Percentiles rank a stretch among this genome's conserved stretches.
Evolutionary conservation across 1,140 invertebrate genomes (phyloP).

Genomic region (Eciton burchellii): DNA sequence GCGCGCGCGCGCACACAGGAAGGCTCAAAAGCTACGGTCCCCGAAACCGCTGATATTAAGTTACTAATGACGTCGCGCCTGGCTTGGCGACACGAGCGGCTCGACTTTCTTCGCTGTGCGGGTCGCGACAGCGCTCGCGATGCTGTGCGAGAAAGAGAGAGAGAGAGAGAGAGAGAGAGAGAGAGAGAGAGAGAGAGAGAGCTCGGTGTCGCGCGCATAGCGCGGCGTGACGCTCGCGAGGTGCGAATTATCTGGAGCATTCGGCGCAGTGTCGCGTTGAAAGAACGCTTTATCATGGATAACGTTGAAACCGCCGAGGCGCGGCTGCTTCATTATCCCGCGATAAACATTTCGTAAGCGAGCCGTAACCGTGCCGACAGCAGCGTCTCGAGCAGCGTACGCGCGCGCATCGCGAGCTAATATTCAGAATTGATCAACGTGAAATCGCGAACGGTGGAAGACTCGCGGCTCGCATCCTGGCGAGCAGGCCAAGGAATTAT

Average conservation of each 20-base stretch:
- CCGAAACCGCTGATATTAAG: slow-evolving; percentile 46
- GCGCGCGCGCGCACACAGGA: neutral
- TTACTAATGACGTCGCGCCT: slow-evolving; percentile 49
- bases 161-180: too few species aligned
- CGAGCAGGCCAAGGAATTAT: too few species aligned
- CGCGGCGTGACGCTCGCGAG: neutral
- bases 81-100: neutral
- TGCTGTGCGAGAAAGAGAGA: too few species aligned
- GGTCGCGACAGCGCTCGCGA: slow-evolving; percentile 15
- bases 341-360: slow-evolving; percentile 27
- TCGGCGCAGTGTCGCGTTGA: neutral
- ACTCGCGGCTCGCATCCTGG: too few species aligned
- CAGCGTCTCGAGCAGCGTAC: too few species aligned
- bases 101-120: slow-evolving; percentile 36
- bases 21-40: slow-evolving; percentile 39
- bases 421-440: too few species aligned
- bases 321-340: slow-evolving; percentile 30
- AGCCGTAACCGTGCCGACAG: neutral
- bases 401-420: too few species aligned
- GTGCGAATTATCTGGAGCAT: slow-evolving; percentile 38
- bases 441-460: too few species aligned
- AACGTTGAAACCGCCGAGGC: slow-evolving; percentile 25
- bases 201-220: too few species aligned
- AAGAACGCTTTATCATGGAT: slow-evolving; percentile 44
- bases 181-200: too few species aligned